Percentiles rank a stretch among this genome's conserved stretches.
phyloP scores from a whole-genome alignment of 2,888 invertebrate species.

The Stegana nigrithorax region DNA sequence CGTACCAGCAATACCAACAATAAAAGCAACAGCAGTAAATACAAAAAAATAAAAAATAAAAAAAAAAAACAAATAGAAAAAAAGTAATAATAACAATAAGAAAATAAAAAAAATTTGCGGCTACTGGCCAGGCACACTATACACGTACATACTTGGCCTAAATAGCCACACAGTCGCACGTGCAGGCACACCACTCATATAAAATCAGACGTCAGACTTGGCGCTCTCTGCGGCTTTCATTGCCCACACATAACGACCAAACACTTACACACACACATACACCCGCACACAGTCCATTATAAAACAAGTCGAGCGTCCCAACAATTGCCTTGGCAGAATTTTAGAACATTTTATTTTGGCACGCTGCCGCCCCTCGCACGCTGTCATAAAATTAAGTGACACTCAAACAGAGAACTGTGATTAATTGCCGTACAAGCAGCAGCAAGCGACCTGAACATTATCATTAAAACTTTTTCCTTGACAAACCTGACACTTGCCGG shows the following conservation, averaged over 20 bases:
- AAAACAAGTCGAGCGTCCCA: conserved; percentile 50
- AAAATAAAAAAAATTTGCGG: no score
- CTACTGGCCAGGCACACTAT: neutral
- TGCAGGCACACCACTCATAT: no score
- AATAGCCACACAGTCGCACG: neutral
- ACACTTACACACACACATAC: neutral
- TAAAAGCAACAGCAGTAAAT: neutral
- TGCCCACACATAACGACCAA: no score
- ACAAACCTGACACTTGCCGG: conserved; percentile 11
- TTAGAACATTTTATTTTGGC: neutral
- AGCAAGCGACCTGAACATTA: conserved; percentile 41
- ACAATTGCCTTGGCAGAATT: conserved; percentile 48
- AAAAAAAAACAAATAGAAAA: neutral
- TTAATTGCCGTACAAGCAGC: conserved; percentile 46
- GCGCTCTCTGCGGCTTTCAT: no score
- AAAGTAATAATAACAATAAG: neutral
- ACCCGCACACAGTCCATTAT: conserved; percentile 25
- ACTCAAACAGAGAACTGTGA: conserved; percentile 47
- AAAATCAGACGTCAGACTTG: no score
- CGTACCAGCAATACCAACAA: no score
- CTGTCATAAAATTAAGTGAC: conserved; percentile 52
- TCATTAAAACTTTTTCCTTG: conserved; percentile 47
- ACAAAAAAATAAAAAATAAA: neutral
- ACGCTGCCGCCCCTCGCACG: conserved; percentile 23
- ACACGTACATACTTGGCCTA: neutral